Conservation (phyloP, 1,140 invertebrate genomes). For the Nautilus pompilius region DNA sequence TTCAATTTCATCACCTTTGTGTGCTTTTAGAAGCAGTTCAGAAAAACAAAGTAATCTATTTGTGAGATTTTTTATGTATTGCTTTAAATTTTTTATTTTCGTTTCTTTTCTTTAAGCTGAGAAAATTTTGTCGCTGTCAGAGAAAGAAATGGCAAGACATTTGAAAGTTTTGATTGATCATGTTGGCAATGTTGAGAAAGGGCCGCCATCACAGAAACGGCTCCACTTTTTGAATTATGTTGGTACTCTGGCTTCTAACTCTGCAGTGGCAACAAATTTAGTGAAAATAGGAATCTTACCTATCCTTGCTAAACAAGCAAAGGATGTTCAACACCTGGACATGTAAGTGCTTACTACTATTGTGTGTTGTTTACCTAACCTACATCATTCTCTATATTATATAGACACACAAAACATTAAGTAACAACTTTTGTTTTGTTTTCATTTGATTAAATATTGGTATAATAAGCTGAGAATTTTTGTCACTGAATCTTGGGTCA, state of each 20-base stretch:
- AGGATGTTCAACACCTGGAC: slow-evolving; percentile 46
- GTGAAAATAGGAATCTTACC: slow-evolving; percentile 27
- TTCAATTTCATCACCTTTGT: too few relatives aligned
- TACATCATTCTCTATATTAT: too few relatives aligned
- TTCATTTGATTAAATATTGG: too few relatives aligned
- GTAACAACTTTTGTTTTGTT: too few relatives aligned
- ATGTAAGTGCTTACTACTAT: slow-evolving; percentile 38
- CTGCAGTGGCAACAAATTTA: slow-evolving; percentile 28
- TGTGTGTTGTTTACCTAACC: too few relatives aligned
- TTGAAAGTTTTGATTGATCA: slow-evolving; percentile 38
- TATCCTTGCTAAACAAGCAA: slow-evolving; percentile 42
- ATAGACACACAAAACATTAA: too few relatives aligned
- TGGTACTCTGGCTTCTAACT: slow-evolving; percentile 30
- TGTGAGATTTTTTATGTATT: neutral
- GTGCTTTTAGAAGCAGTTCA: too few relatives aligned
- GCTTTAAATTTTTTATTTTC: neutral
- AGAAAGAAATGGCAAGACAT: slow-evolving; percentile 47
- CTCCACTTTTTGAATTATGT: slow-evolving; percentile 52
- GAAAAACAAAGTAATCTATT: too few relatives aligned
- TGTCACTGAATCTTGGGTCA: too few relatives aligned
- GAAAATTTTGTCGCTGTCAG: slow-evolving; percentile 40
- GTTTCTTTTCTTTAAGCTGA: slow-evolving; percentile 31
- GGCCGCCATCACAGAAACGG: slow-evolving; percentile 50
- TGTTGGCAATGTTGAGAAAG: slow-evolving; percentile 42
- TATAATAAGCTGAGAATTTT: too few relatives aligned